phyloP scores from a whole-genome alignment of 2,888 invertebrate genomes.

The Melolontha melolontha region DNA sequence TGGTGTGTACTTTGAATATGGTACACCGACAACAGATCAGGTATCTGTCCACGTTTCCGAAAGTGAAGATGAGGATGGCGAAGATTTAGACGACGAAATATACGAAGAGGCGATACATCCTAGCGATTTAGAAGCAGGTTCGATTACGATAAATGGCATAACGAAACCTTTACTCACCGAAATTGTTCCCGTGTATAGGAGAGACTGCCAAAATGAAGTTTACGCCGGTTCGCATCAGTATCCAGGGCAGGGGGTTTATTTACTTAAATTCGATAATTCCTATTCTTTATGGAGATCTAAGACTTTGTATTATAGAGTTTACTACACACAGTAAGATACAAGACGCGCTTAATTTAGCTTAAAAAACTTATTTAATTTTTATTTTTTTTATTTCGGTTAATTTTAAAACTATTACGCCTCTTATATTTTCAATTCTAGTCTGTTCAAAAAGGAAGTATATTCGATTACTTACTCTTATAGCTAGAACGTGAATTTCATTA shows the following conservation, averaged over 20 bases:
- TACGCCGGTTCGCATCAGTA: conserved; percentile 98
- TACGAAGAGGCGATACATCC: conserved; percentile 60
- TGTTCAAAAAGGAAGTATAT: conserved; percentile 15
- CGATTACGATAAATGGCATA: conserved; percentile 55
- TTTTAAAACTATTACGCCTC: conserved; percentile 14
- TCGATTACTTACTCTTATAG: background rate
- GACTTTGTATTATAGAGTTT: conserved; percentile 98
- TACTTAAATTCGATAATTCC: conserved; percentile 99
- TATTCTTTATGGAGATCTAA: conserved; percentile 99
- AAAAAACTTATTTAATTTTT: conserved; percentile 23
- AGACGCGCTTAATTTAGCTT: conserved; percentile 3
- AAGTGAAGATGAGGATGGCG: conserved; percentile 90
- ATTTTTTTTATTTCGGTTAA: conserved; percentile 8
- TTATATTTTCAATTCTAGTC: conserved; percentile 24
- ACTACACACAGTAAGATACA: conserved; percentile 81
- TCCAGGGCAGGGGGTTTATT: conserved; percentile 96
- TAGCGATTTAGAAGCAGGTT: conserved; percentile 74
- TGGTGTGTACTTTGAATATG: conserved; percentile 99
- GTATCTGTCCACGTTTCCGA: conserved; percentile 97
- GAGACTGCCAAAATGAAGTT: conserved; percentile 97
- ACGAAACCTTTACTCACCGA: conserved; percentile 78
- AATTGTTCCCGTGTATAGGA: conserved; percentile 93
- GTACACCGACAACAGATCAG: conserved; percentile 82
- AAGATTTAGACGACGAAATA: conserved; percentile 72
- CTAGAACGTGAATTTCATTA: background rate